A percentile compares a stretch with the other conserved stretches of the same genome.
Evolutionary conservation across 2,888 invertebrate genomes (phyloP).

Genomic region (Polyommatus iphigenia): DNA sequence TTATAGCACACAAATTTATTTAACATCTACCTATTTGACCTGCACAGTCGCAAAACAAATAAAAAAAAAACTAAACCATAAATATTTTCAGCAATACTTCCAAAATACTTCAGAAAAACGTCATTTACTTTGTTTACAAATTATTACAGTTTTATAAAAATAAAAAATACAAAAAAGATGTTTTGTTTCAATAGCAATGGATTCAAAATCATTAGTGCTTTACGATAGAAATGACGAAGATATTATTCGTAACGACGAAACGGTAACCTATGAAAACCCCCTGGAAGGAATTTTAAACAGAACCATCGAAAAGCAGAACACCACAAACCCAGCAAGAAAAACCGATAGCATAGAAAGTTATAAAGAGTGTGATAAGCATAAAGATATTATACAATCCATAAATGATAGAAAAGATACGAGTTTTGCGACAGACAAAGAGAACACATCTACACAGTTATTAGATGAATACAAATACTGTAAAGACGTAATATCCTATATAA

Average conservation of each 20-base stretch:
- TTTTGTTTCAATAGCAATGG: not conserved
- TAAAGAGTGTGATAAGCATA: not conserved
- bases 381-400: not conserved
- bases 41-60: not conserved
- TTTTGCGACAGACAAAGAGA: not conserved
- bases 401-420: not conserved
- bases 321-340: not conserved
- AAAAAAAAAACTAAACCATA: too few species aligned
- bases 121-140: not conserved
- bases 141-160: not conserved
- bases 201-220: not conserved
- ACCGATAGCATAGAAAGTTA: not conserved
- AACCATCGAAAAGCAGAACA: not conserved
- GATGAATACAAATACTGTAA: slow-evolving; percentile 49
- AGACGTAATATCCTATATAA: slow-evolving; percentile 47
- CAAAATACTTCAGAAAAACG: not conserved
- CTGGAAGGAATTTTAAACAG: not conserved
- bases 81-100: not conserved
- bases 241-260: not conserved
- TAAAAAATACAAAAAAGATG: not conserved
- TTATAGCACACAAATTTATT: too few species aligned
- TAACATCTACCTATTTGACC: too few species aligned
- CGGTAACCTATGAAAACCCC: not conserved
- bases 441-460: slow-evolving; percentile 28
- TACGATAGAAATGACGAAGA: not conserved